phyloP scores from a whole-genome alignment of 2,113 vertebrate species.

The Cyanistes caeruleus region DNA sequence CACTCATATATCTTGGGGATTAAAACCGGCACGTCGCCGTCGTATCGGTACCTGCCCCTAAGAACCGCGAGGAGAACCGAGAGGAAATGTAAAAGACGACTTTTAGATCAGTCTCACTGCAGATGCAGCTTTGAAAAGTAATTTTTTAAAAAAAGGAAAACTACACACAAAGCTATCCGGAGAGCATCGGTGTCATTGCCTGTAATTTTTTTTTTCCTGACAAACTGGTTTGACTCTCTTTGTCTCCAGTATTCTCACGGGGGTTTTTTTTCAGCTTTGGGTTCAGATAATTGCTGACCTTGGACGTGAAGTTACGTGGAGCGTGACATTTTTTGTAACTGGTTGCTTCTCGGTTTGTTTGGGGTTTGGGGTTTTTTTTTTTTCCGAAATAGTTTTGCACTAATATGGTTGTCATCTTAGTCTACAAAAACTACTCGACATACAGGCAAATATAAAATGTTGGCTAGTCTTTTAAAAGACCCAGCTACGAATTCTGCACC shows the following conservation, averaged over 20 bases:
- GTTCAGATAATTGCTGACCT: slow-evolving; percentile 14
- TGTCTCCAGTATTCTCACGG: neutral
- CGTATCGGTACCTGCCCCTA: neutral
- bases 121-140: neutral
- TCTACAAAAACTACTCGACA: neutral
- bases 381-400: neutral
- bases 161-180: neutral
- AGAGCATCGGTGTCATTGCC: neutral
- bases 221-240: slow-evolving; percentile 35
- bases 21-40: neutral
- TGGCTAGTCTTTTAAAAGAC: neutral
- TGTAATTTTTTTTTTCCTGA: neutral
- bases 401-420: neutral
- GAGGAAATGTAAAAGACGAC: neutral
- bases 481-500: neutral
- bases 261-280: neutral
- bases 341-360: neutral
- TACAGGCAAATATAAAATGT: neutral
- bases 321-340: neutral
- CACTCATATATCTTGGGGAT: neutral
- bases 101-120: neutral
- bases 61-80: neutral
- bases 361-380: neutral
- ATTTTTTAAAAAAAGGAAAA: neutral
- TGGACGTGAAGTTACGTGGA: neutral